phyloP scores from a whole-genome alignment of 2,797 vertebrate genomes.

The Protosalanx chinensis region DNA sequence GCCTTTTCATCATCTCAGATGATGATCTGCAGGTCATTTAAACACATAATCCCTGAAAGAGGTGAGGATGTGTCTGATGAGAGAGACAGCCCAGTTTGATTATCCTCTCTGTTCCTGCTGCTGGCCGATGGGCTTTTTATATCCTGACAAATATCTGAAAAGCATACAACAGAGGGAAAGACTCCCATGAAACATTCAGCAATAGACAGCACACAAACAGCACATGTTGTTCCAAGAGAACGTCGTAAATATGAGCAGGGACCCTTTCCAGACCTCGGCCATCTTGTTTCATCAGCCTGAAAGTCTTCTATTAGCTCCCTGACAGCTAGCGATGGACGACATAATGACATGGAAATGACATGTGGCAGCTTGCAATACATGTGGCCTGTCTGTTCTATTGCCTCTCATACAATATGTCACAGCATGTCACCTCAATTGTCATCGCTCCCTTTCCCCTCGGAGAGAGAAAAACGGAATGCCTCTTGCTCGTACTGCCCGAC shows the following conservation, averaged over 20 bases:
- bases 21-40: constrained; percentile 42
- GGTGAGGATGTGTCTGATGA: constrained; percentile 24
- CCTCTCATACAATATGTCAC: constrained; percentile 42
- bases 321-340: constrained; percentile 41
- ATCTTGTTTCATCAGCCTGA: neutral
- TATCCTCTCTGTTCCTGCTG: constrained; percentile 1
- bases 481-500: constrained; percentile 55
- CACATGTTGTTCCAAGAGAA: too few relatives aligned
- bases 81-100: constrained; percentile 11
- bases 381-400: constrained; percentile 51
- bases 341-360: constrained; percentile 47
- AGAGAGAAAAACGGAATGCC: constrained; percentile 50
- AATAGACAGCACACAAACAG: too few relatives aligned
- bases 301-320: neutral
- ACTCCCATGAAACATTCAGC: neutral
- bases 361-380: constrained; percentile 50
- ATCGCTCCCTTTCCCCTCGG: constrained; percentile 13
- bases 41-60: constrained; percentile 36
- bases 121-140: neutral
- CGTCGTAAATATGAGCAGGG: too few relatives aligned
- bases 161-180: constrained; percentile 6
- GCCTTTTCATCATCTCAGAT: constrained; percentile 48
- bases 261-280: too few relatives aligned
- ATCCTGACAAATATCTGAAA: neutral
- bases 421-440: constrained; percentile 21